phyloP scores from a whole-genome alignment of 2,797 vertebrate genomes.

The Myotis planiceps region DNA sequence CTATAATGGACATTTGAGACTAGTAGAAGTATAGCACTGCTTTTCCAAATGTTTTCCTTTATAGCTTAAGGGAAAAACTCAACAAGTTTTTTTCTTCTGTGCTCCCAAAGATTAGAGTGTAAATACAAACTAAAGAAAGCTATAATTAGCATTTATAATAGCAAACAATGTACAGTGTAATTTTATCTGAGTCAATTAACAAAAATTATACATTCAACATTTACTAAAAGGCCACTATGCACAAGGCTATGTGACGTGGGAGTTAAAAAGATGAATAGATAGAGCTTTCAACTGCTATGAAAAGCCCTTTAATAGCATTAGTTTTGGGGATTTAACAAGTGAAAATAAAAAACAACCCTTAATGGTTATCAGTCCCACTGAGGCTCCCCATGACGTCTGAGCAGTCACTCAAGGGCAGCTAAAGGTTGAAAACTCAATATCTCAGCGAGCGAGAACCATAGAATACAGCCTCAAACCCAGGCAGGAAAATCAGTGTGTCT shows the following conservation, averaged over 20 bases:
- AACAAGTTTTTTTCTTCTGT: conserved; percentile 27
- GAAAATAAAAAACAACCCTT: neutral
- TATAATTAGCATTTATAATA: conserved; percentile 60
- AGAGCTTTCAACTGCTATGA: neutral
- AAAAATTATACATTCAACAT: conserved; percentile 58
- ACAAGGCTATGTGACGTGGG: neutral
- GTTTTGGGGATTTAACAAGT: conserved; percentile 47
- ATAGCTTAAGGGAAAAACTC: conserved; percentile 31
- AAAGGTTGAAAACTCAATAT: neutral
- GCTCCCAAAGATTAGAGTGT: conserved; percentile 22
- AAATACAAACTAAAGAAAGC: conserved; percentile 61
- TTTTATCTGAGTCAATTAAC: conserved; percentile 65
- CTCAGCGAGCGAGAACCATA: neutral
- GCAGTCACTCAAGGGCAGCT: neutral
- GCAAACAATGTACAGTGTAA: conserved; percentile 57
- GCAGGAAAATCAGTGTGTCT: neutral
- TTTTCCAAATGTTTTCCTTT: conserved; percentile 40
- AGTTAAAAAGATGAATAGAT: conserved; percentile 48
- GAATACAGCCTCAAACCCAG: neutral
- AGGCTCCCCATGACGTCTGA: neutral
- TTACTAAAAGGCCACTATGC: conserved; percentile 16
- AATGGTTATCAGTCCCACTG: neutral
- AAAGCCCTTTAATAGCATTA: conserved; percentile 53
- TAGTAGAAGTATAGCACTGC: neutral
- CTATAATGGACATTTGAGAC: neutral